These are phyloP conservation scores for Hypanus sabinus DNA, from an alignment of 2,113 vertebrate species.

Conservation along the genomic window DNA sequence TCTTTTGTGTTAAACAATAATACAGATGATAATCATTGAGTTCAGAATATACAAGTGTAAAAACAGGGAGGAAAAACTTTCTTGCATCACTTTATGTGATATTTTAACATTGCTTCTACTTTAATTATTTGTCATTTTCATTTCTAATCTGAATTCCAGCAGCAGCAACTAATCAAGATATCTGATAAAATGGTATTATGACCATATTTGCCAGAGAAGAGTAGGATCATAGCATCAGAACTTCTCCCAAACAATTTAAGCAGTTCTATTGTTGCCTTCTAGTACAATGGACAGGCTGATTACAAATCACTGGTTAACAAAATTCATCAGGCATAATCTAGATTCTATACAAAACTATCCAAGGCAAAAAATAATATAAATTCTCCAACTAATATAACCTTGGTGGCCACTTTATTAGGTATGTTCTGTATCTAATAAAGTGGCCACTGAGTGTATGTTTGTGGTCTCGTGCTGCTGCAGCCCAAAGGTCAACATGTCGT, in stretches of 20 bases:
- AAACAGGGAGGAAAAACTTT: not conserved
- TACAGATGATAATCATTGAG: not conserved
- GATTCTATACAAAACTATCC: not conserved
- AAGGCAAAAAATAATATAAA: not conserved
- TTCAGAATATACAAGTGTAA: not conserved
- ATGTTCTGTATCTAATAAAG: too few species aligned
- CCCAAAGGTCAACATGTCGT: too few species aligned
- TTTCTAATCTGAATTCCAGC: not conserved
- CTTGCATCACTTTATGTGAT: not conserved
- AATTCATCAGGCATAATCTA: not conserved
- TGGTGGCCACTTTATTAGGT: not conserved
- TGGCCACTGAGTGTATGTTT: too few species aligned
- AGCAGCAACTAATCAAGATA: not conserved
- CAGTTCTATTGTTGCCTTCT: not conserved
- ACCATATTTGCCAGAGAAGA: not conserved
- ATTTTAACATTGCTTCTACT: not conserved
- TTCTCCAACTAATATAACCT: not conserved
- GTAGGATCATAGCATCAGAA: not conserved
- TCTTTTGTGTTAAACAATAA: not conserved
- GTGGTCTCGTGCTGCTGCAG: too few species aligned
- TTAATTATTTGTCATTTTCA: not conserved
- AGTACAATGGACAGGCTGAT: not conserved
- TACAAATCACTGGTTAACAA: not conserved
- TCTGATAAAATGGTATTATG: not conserved
- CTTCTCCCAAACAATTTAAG: not conserved